Percentiles rank a stretch among this genome's conserved stretches.
Evolutionary conservation across 2,797 vertebrate species (phyloP).

Genomic region (Avahi laniger): DNA sequence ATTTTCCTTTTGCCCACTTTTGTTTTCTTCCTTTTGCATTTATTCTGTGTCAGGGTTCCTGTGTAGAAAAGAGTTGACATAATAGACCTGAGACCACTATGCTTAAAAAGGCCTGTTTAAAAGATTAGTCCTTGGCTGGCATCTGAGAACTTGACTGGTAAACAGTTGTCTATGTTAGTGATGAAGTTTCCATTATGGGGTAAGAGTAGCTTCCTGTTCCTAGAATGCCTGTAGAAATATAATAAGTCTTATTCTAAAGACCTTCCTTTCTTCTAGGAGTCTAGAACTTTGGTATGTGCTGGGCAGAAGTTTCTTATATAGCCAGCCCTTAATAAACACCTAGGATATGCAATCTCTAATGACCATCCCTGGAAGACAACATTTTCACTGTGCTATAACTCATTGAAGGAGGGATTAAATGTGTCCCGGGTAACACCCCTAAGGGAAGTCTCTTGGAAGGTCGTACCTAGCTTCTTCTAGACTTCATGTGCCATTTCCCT

Average conservation of each 20-base stretch:
- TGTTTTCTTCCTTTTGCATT: neutral
- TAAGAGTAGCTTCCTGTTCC: neutral
- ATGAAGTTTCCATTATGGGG: neutral
- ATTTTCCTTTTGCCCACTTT: conserved; percentile 1
- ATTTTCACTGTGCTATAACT: neutral
- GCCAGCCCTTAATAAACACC: neutral
- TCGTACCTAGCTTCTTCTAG: neutral
- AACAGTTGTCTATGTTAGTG: neutral
- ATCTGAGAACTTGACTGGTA: neutral
- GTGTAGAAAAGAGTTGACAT: neutral
- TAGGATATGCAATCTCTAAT: neutral
- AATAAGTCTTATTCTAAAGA: neutral
- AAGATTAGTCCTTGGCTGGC: neutral
- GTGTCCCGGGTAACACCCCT: neutral
- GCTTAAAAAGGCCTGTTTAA: neutral
- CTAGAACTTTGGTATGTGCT: neutral
- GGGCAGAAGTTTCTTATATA: neutral
- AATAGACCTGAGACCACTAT: neutral
- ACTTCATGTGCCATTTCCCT: neutral
- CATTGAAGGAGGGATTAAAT: neutral
- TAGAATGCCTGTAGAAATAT: neutral
- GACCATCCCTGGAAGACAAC: neutral
- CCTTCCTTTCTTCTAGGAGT: neutral
- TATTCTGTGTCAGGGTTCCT: neutral
- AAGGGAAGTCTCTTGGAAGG: neutral